Percentiles rank a stretch among this genome's conserved stretches.
These are phyloP conservation scores for Galago senegalensis DNA, from an alignment of 2,797 vertebrate genomes.

Conservation along the genomic window DNA sequence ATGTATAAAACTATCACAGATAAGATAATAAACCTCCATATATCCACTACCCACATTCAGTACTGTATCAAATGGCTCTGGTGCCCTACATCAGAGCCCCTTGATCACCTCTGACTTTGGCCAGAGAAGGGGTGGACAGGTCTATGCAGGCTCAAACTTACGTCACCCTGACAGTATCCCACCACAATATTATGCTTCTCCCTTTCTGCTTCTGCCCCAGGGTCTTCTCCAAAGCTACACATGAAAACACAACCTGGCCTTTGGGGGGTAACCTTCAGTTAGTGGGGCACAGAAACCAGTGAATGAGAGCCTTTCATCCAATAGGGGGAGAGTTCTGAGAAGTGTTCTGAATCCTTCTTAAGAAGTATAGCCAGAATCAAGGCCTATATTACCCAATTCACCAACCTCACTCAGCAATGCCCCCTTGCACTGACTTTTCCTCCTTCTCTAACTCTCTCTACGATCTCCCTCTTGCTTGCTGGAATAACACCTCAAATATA, in stretches of 20 bases:
- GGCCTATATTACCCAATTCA: not conserved
- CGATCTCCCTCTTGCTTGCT: not conserved
- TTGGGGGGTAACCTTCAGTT: not conserved
- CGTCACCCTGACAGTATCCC: not conserved
- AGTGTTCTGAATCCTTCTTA: not conserved
- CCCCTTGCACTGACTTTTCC: not conserved
- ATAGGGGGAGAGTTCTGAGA: not conserved
- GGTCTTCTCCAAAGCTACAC: constrained; percentile 18
- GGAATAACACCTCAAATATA: constrained; percentile 3
- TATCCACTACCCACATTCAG: not conserved
- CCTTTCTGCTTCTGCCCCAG: not conserved
- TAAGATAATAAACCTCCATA: constrained; percentile 6
- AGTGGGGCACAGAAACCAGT: not conserved
- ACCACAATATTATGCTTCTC: not conserved
- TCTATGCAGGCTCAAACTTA: not conserved
- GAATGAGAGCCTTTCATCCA: not conserved
- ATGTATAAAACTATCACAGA: constrained; percentile 10
- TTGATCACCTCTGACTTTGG: constrained; percentile 3
- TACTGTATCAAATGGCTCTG: not conserved
- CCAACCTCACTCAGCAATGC: not conserved
- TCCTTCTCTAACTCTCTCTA: not conserved
- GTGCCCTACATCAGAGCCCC: not conserved
- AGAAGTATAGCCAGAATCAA: constrained; percentile 22
- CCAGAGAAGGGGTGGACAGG: not conserved
- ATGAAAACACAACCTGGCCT: not conserved